Percentiles rank a stretch among this genome's conserved stretches.
Evolutionary conservation across 35 echinoderm and acorn worm genomes (phyloP).

Genomic region (Ophiothrix spiculata): DNA sequence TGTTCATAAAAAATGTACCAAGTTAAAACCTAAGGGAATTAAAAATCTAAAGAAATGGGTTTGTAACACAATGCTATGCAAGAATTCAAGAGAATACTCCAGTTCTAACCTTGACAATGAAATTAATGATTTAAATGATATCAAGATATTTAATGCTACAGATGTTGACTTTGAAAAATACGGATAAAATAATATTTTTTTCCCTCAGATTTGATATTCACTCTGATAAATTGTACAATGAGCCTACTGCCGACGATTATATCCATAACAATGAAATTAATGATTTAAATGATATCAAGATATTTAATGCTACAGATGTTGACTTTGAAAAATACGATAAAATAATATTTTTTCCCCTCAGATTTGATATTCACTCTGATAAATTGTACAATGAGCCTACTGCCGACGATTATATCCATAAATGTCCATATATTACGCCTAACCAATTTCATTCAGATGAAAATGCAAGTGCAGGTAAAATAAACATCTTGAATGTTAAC

Average conservation of each 20-base stretch:
- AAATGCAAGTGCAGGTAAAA: neutral
- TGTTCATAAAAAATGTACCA: neutral
- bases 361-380: neutral
- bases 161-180: neutral
- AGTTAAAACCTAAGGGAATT: neutral
- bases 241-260: neutral
- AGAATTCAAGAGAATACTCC: no score
- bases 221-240: neutral
- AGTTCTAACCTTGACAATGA: neutral
- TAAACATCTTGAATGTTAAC: no score
- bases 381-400: neutral
- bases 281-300: neutral
- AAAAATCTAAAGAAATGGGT: neutral
- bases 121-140: neutral
- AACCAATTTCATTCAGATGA: neutral
- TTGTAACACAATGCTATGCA: neutral
- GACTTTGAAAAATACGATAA: neutral
- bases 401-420: neutral
- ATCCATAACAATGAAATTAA: neutral
- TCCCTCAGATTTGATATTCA: neutral
- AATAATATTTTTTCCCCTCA: neutral
- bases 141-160: neutral
- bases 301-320: neutral
- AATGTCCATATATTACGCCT: neutral
- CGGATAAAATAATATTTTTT: neutral